Evolutionary conservation across 2,888 invertebrate genomes (phyloP), one percentile per base, ranked within the genome.

Genomic region (Hypercompe scribonia): DNA sequence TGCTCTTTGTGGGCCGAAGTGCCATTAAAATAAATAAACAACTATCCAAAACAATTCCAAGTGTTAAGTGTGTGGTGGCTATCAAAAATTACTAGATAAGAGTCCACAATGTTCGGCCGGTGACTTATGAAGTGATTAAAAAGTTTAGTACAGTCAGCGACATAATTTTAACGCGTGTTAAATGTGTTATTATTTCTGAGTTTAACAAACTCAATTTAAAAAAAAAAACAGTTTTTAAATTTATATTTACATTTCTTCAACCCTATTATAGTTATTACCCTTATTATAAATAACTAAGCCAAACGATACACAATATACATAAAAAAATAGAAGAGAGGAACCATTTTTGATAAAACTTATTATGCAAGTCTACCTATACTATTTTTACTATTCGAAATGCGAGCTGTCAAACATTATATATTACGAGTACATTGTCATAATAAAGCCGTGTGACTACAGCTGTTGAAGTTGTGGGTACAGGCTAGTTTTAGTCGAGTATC

Each of bases 31-130:
- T 94, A 94, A 95, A 95, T 94, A 94, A 93, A 92, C 89, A 87
- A 88, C 91, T 90, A 92, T 93, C 90, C 82, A 86, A 91, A 94
- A 93, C 94, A 91, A 94, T 94, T 93, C 91, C 89, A 92, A 93
- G 95, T 94, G 95, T 94, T 94, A 95, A 95, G 95, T 95, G 94
- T 92, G 92, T 92, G 86, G 91, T 90, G 92, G 89, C 91, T 95
- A 95, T 95, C 95, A 95, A 94, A 95, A 95, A 95, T 95, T 95
- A 95, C 93, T 81, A 89, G 95, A 95, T 95, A 95, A 93, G 84
- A 82, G 79, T 81, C 87, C 90, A 94, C 94, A 95, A 95, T 92
- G 92, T 91, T 87, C 82, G 87, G 78, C 86, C 82, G 85, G 94
- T 95, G 93, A 95, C 94, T 94, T 95, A 95, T 94, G 95, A 95